Evolutionary conservation across 2,888 invertebrate species (phyloP), one percentile per base, ranked within the genome.

Genomic region (Danaus chrysippus): DNA sequence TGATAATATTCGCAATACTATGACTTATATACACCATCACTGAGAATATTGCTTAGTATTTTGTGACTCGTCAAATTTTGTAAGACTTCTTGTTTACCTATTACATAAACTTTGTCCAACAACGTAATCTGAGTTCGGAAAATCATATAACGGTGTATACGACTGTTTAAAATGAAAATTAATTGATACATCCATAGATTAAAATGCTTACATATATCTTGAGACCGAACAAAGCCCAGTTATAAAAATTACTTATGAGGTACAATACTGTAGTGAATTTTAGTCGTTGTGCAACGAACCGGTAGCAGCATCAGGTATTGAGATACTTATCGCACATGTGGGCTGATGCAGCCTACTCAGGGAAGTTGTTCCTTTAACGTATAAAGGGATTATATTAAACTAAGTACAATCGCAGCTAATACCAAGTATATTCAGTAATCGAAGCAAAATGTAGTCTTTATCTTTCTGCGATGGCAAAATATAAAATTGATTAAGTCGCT

Each of bases 301-400:
- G 44, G 54, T 54, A 54, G 59, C 59, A 42, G 58, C 58, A 42
- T 54, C 54, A 34, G 42, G 58, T 43, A 43, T 42, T 53, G 55
- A 55, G 60, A 60, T 60, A 46, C 41, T 17, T 55, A 60, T 60
- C 60, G 10, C 23, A 46, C 41, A 56, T 59, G 63, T 60, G 63
- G 59, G 63, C 46, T 54, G 54, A 10, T 63, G 59, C 63, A 63
- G 49, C 56, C 59, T 59, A 54, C 59, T 57, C 42, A 44, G 15
- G 49, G 49, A 17, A 49, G 49, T 17, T 49, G 17, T 49, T 49
- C 49, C 49, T 49, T 49, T 17, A 49, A 49, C 17, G 49, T 49
- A 10, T 49, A 9, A 49, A 17, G 17, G 17, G 10, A 17, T 17
- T 49, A 34, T 34, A 34, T 34, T 34, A 34, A 34, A 34, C 23